Base-by-base conservation (phyloP, 2,113 vertebrate species). In the Stictonetta naevosa region DNA sequence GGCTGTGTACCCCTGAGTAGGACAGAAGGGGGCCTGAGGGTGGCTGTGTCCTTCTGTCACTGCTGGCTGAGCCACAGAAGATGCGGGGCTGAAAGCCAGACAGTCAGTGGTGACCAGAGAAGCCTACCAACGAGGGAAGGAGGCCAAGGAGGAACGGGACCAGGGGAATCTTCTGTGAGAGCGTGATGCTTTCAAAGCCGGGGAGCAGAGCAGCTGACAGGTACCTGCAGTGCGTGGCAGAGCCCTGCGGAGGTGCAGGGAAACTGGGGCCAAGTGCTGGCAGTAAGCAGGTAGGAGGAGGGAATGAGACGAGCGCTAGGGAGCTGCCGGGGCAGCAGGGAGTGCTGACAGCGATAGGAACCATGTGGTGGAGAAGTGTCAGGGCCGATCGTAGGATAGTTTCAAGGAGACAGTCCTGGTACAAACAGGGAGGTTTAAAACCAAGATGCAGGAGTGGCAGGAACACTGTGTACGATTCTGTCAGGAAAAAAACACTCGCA, bases 251-350 rank as follows among this genome's bases (percentile, higher is more conserved):
- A 52, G 60, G 58, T 3, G 1, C 19, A 13, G 38, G 25, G 38
- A 10, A 40, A 2, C 0, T 1, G 2, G 64, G 31, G 44, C 64
- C 5, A 6, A 48, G 71, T 9, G 26, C 71, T 76, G 79, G 34
- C 80, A 29, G 16, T 60, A 15, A 36, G 40, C 48, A 64, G 53
- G 63, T 29, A 13, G 53, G 55, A 29, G 60, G 23, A 72, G 46
- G 62, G 82, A 92, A 40, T 1, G 46, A 79, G 34, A 56, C 1
- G 38, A 68, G 80, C 3, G 10, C 64, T 59, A 52, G 74, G 77
- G 44, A 34, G 85, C 60, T 79, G 76, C 72, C 71, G 81, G 74
- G 77, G 52, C 73, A 52, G 40, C 77, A 72, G 92, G 48, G 52
- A 69, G 8, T 62, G 60, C 33, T 10, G 72, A 71, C 8, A 62